Evolutionary conservation across 2,888 invertebrate species (phyloP).

Genomic region (Hemicrepidius hirtus): DNA sequence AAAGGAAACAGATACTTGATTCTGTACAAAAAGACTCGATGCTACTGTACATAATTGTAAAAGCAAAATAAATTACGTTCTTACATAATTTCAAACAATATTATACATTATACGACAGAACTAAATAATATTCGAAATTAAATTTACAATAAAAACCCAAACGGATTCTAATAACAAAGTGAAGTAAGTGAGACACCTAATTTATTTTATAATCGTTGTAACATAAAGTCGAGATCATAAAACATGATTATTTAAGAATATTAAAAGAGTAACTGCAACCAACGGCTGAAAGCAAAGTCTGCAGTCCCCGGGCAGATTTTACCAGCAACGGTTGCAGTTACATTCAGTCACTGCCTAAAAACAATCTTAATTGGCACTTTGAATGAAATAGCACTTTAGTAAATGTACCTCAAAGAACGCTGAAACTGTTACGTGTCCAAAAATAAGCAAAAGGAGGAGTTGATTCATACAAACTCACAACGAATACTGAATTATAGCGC

Average conservation of each 20-base stretch:
- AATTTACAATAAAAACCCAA: constrained; percentile 62
- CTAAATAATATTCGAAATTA: constrained; percentile 60
- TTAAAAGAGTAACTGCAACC: constrained; percentile 53
- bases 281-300: constrained; percentile 25
- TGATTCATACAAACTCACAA: constrained; percentile 64
- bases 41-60: constrained; percentile 72
- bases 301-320: constrained; percentile 32
- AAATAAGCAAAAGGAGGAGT: constrained; percentile 47
- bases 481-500: constrained; percentile 69
- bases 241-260: constrained; percentile 56
- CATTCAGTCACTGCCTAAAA: constrained; percentile 61
- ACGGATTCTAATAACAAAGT: constrained; percentile 46
- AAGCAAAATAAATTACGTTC: constrained; percentile 72
- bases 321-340: constrained; percentile 47
- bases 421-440: constrained; percentile 56
- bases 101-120: constrained; percentile 68
- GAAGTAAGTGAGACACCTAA: constrained; percentile 58
- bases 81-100: constrained; percentile 69
- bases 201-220: constrained; percentile 66
- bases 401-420: constrained; percentile 59
- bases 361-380: constrained; percentile 72
- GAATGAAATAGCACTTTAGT: constrained; percentile 71
- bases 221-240: constrained; percentile 70
- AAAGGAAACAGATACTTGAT: constrained; percentile 67
- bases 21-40: constrained; percentile 71